Evolutionary conservation across 2,797 vertebrate genomes (phyloP).

Genomic region (Steatocranus sp.): DNA sequence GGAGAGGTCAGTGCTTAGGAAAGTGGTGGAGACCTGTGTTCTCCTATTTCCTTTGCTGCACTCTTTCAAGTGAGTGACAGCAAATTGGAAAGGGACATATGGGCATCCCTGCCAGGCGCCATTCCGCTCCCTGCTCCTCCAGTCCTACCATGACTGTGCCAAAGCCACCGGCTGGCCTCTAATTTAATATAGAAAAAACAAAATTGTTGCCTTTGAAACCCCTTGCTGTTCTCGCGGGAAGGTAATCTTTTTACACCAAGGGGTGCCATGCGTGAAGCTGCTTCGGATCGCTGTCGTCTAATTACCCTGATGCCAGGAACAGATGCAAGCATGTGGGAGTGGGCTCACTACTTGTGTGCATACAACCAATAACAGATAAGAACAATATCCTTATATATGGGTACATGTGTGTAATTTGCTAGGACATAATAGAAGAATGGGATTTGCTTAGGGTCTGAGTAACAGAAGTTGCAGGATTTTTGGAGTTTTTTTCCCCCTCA

Average conservation of each 20-base stretch:
- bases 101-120: slow-evolving; percentile 25
- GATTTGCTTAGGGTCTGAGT: neutral
- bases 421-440: neutral
- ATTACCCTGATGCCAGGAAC: slow-evolving; percentile 34
- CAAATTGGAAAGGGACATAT: slow-evolving; percentile 33
- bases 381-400: neutral
- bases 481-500: neutral
- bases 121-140: slow-evolving; percentile 7
- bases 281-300: slow-evolving; percentile 36
- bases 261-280: slow-evolving; percentile 14
- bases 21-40: neutral
- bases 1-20: neutral
- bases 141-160: slow-evolving; percentile 17
- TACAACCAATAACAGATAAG: neutral
- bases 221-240: neutral
- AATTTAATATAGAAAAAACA: slow-evolving; percentile 48
- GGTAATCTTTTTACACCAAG: slow-evolving; percentile 32
- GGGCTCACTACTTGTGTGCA: neutral
- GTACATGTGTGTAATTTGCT: neutral
- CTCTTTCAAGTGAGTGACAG: slow-evolving; percentile 38
- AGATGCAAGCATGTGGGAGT: neutral
- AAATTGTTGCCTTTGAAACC: slow-evolving; percentile 45
- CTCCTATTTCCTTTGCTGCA: neutral
- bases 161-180: slow-evolving; percentile 50
- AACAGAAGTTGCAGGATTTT: neutral